Conservation (phyloP, 2,113 vertebrate species). For the Sylvietta virens region DNA sequence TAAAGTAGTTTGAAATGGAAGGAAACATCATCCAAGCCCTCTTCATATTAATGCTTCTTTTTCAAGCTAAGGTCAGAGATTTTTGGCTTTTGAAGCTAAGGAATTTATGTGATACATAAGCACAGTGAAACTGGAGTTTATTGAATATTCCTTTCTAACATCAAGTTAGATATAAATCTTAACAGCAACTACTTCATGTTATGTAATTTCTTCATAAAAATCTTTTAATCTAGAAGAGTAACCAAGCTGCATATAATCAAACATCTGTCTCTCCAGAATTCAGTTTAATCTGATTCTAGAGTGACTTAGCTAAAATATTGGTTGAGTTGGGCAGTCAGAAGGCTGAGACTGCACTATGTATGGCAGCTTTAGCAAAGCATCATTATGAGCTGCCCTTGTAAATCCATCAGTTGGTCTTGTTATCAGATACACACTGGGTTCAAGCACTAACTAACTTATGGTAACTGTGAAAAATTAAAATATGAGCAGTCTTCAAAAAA, state of each 20-base stretch:
- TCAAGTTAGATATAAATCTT: not conserved
- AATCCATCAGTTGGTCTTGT: not conserved
- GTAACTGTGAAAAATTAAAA: not conserved
- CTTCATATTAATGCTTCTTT: not conserved
- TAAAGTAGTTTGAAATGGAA: not conserved
- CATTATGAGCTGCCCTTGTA: not conserved
- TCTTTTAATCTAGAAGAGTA: not conserved
- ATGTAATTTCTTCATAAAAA: not conserved
- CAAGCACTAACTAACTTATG: not conserved
- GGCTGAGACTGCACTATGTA: not conserved
- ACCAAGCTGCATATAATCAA: not conserved
- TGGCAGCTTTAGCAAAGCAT: not conserved
- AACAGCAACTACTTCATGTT: not conserved
- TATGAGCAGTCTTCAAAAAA: not conserved
- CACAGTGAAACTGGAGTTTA: not conserved
- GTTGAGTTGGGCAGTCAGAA: not conserved
- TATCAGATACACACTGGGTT: not conserved
- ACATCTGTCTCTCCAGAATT: not conserved
- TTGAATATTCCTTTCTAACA: not conserved
- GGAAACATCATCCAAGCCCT: not conserved
- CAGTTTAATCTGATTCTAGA: not conserved
- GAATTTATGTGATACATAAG: not conserved
- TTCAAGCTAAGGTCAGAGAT: not conserved
- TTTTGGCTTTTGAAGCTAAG: not conserved
- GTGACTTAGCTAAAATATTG: not conserved